Evolutionary conservation across 2,797 vertebrate genomes (phyloP).

Genomic region (Coregonus ussuriensis): DNA sequence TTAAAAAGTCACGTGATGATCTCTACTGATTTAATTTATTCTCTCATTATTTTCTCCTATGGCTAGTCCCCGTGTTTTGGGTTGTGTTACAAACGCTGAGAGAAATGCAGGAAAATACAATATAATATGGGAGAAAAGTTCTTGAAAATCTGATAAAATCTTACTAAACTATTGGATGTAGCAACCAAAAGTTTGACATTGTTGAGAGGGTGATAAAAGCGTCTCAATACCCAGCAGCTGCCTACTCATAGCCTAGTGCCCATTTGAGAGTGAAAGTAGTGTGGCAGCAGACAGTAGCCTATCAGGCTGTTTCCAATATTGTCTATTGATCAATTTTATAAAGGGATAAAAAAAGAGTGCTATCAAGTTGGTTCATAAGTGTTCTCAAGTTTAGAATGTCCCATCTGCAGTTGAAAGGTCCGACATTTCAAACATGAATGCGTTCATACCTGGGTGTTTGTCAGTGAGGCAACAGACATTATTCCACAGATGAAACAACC

Average conservation of each 20-base stretch:
- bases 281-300: neutral
- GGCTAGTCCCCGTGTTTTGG: neutral
- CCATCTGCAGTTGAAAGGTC: neutral
- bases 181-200: neutral
- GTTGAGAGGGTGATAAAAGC: neutral
- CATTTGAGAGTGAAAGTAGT: neutral
- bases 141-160: neutral
- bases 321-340: neutral
- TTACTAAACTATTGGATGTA: too few relatives aligned
- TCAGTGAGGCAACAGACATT: slow-evolving; percentile 55
- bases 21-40: neutral
- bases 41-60: neutral
- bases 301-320: neutral
- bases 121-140: neutral
- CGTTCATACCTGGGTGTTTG: slow-evolving; percentile 64
- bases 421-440: neutral
- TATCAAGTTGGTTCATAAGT: neutral
- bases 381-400: neutral
- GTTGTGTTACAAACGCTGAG: neutral
- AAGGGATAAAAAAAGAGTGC: neutral
- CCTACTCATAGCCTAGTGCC: neutral
- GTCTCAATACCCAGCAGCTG: neutral
- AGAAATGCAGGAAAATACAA: too few relatives aligned
- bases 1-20: neutral
- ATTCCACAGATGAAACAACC: slow-evolving; percentile 64